Evolutionary conservation across 2,888 invertebrate species (phyloP), one percentile per base, ranked within the genome.

Genomic region (Mesoligia furuncula): DNA sequence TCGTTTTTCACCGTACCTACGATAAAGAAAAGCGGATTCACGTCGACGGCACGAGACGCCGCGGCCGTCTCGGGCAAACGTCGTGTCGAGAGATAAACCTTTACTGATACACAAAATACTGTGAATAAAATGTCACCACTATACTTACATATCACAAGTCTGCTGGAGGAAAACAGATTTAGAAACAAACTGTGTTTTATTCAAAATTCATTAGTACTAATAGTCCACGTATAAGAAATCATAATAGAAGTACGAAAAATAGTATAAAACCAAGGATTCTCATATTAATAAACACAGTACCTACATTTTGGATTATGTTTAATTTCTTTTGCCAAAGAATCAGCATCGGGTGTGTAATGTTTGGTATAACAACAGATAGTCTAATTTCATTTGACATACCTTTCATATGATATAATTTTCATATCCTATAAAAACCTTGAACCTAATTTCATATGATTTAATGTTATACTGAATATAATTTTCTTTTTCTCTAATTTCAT

Each of bases 1-100:
- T 88, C 80, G 83, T 82, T 88, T 88, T 83, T 80, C 86, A 61
- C 83, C 64, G 80, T 78, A 74, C 77, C 85, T 67, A 76, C 79
- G 83, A 81, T 83, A 81, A 78, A 79, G 81, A 81, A 87, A 88
- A 86, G 83, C 79, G 83, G 83, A 82, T 88, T 83, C 79, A 31
- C 69, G 84, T 82, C 77, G 75, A 54, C 80, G 48, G 62, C 36
- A 62, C 48, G 69, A 48, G 71, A 62, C 69, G 51, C 24, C n/a
- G 24, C 15, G 6, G 36, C 36, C 75, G 76, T 66, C 61, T 45
- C 27, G 66, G 71, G 73, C 79, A 76, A 85, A 77, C 64, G 80
- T 76, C 73, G 73, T 54, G 80, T 80, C 81, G 68, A 48, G 36
- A 85, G 88, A 85, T 88, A 88, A 88, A 81, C 81, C 77, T 81